Conservation (phyloP, 2,113 vertebrate species). For the Dendrocopos noguchii region DNA sequence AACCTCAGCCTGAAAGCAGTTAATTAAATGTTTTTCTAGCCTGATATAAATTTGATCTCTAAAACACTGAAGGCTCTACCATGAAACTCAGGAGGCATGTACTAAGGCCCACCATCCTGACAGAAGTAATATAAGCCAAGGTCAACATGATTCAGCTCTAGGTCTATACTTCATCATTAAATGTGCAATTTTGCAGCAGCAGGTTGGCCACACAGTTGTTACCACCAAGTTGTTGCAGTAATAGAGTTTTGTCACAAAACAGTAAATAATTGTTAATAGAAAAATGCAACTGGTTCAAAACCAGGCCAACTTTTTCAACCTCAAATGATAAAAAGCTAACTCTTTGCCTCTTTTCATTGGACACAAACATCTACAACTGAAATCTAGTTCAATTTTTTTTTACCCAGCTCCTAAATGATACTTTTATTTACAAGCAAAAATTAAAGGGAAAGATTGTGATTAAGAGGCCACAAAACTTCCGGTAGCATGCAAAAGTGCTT, state of each 20-base stretch:
- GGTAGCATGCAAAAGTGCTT: not conserved
- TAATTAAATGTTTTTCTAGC: not conserved
- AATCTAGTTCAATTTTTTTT: not conserved
- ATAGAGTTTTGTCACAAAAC: not conserved
- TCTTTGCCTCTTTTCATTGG: not conserved
- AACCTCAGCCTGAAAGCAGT: not conserved
- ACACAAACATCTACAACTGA: not conserved
- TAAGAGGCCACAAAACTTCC: not conserved
- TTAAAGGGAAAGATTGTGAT: not conserved
- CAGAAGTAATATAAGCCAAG: not conserved
- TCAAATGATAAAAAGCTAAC: not conserved
- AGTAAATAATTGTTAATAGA: not conserved
- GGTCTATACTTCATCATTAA: not conserved
- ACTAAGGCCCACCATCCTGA: not conserved
- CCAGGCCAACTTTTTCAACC: not conserved
- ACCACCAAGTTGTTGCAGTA: not conserved
- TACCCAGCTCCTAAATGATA: not conserved
- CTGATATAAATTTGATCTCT: not conserved
- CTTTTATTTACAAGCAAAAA: not conserved
- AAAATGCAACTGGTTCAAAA: not conserved
- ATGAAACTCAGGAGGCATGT: not conserved
- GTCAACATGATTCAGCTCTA: not conserved
- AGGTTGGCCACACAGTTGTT: not conserved
- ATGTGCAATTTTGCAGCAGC: not conserved
- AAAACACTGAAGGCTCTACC: not conserved